Base-by-base conservation (phyloP, 2,113 vertebrate species). In the Antigone vipio region DNA sequence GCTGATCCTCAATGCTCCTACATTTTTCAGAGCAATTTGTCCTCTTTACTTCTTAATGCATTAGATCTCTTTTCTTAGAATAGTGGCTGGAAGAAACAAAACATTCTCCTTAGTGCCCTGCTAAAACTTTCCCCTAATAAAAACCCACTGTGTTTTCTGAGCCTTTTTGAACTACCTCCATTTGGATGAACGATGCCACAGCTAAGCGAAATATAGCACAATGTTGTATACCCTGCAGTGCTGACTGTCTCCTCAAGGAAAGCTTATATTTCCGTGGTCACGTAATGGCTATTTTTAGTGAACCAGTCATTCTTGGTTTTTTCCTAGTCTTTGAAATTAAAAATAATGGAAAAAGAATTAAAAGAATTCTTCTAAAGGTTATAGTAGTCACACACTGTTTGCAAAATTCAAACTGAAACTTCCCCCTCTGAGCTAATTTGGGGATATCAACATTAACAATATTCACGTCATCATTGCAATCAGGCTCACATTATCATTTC, bases 401-500 rank as follows among this genome's bases (percentile, higher is more conserved):
- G 87, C 44, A 93, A 77, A 90, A 88, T 89, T 88, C 32, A 5
- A 75, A 86, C 63, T 77, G 89, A 86, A 96, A 73, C 52, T 91
- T 75, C 63, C n/a, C 82, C 67, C 74, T 68, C 89, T 5, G 45
- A 93, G 84, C 78, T 95, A 94, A 95, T 78, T 92, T 74, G 47
- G 68, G 84, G 81, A 78, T 86, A 53, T 93, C 93, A 97, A 79
- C 91, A 94, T 95, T 94, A 95, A 92, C 81, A 95, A 95, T 91
- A 86, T 89, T 87, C 96, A 92, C 73, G 21, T 96, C 92, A 93
- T 77, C 50, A 1, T 59, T 93, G 82, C 91, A 97, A 91, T 97
- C 96, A 96, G 73, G 40, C 72, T 89, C 79, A 93, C 87, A 85
- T 95, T 96, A 97, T 94, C 67, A 71, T 92, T 96, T 94, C 85